Percentiles rank a stretch among this genome's conserved stretches.
Evolutionary conservation across 2,888 invertebrate species (phyloP).

Genomic region (Trichopria drosophilae): DNA sequence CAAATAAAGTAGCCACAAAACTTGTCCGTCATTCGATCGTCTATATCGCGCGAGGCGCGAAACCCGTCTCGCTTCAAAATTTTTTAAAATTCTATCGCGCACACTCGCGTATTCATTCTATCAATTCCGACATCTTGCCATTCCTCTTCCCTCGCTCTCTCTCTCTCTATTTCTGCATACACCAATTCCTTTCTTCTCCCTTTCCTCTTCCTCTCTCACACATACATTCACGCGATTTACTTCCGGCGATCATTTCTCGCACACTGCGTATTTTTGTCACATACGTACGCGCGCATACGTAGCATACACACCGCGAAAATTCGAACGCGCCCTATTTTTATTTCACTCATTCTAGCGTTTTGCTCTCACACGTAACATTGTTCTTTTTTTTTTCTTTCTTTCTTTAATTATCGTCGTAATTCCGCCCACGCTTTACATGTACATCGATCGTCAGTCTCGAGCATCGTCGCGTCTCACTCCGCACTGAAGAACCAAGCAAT

Average conservation of each 20-base stretch:
- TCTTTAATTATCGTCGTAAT: constrained; percentile 6
- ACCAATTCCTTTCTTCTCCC: background rate
- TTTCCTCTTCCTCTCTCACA: constrained; percentile 1
- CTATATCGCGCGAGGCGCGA: constrained; percentile 32
- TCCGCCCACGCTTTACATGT: constrained; percentile 3
- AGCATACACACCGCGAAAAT: constrained; percentile 16
- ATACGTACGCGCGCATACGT: constrained; percentile 27
- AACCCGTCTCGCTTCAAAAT: constrained; percentile 21
- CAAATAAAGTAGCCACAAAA: constrained; percentile 62
- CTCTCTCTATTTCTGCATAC: background rate
- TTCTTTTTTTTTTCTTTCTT: constrained; percentile 17
- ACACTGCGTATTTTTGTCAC: constrained; percentile 12
- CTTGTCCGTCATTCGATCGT: constrained; percentile 43
- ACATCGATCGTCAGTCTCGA: constrained; percentile 30
- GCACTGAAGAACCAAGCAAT: constrained; percentile 60
- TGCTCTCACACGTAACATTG: constrained; percentile 7
- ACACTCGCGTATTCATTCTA: constrained; percentile 17
- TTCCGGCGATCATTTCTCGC: constrained; percentile 15
- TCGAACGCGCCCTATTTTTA: constrained; percentile 20
- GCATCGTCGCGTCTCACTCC: constrained; percentile 31
- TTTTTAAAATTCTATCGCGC: constrained; percentile 18
- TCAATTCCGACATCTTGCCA: background rate
- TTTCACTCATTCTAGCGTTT: constrained; percentile 33
- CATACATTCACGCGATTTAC: constrained; percentile 12
- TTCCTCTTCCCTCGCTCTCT: background rate